phyloP scores from a whole-genome alignment of 2,888 invertebrate species.

The Brachyptera risi region DNA sequence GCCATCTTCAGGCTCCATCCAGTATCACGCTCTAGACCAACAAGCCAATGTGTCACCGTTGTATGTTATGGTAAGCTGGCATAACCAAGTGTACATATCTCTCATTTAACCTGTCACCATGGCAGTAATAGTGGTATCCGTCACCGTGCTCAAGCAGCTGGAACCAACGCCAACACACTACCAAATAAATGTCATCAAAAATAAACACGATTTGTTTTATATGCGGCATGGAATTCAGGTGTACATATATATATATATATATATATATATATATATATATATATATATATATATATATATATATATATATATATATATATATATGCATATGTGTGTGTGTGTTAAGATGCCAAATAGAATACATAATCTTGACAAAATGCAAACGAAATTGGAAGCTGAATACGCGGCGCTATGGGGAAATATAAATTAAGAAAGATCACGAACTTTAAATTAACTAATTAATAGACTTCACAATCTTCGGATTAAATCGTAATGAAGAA shows the following conservation, averaged over 20 bases:
- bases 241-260: no score
- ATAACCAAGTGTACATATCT: not conserved
- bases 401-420: not conserved
- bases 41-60: not conserved
- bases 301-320: no score
- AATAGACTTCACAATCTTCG: slow-evolving; percentile 3
- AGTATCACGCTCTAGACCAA: no score
- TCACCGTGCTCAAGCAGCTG: slow-evolving; percentile 25
- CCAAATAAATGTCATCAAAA: slow-evolving; percentile 16
- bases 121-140: slow-evolving; percentile 22
- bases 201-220: slow-evolving; percentile 12
- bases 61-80: not conserved
- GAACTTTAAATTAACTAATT: slow-evolving; percentile 9
- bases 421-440: not conserved
- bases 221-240: not conserved
- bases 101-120: slow-evolving; percentile 22
- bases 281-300: no score
- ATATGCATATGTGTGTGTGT: not conserved
- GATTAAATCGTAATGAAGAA: not conserved
- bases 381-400: not conserved
- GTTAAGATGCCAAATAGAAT: not conserved
- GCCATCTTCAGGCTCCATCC: not conserved
- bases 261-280: no score
- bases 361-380: no score
- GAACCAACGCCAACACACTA: not conserved